A percentile compares a stretch with the other conserved stretches of the same genome.
phyloP scores from a whole-genome alignment of 2,797 vertebrate species.

The Chelmon rostratus region DNA sequence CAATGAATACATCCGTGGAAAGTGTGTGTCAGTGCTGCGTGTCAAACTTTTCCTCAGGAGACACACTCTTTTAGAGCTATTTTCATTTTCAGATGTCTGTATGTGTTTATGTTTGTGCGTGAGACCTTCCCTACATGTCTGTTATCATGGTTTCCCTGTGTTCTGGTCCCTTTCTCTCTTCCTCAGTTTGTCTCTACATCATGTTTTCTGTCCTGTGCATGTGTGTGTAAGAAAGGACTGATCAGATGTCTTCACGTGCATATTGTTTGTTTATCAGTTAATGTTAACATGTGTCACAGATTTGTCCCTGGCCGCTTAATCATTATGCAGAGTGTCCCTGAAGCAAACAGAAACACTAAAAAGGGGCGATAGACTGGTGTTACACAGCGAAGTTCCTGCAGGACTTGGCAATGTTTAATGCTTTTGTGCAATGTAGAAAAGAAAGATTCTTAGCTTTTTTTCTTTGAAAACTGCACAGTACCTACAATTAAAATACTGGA shows the following conservation, averaged over 20 bases:
- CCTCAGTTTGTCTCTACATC: neutral
- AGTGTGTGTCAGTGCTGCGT: slow-evolving; percentile 24
- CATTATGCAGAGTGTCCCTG: neutral
- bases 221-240: neutral
- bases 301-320: slow-evolving; percentile 5
- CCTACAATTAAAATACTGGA: neutral
- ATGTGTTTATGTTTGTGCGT: slow-evolving; percentile 10
- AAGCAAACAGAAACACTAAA: neutral
- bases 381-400: neutral
- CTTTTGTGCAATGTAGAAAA: no score
- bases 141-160: neutral
- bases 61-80: neutral
- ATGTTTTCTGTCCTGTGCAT: neutral
- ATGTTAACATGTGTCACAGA: slow-evolving; percentile 9
- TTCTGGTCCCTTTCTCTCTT: neutral
- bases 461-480: neutral
- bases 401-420: neutral
- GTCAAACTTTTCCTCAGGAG: slow-evolving; percentile 22
- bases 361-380: neutral
- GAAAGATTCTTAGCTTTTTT: neutral
- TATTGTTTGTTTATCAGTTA: neutral
- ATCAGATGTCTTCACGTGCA: neutral
- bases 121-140: neutral
- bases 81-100: neutral
- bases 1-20: slow-evolving; percentile 25